Base-by-base conservation (phyloP, 2,888 invertebrate genomes). In the Taenaris catops region DNA sequence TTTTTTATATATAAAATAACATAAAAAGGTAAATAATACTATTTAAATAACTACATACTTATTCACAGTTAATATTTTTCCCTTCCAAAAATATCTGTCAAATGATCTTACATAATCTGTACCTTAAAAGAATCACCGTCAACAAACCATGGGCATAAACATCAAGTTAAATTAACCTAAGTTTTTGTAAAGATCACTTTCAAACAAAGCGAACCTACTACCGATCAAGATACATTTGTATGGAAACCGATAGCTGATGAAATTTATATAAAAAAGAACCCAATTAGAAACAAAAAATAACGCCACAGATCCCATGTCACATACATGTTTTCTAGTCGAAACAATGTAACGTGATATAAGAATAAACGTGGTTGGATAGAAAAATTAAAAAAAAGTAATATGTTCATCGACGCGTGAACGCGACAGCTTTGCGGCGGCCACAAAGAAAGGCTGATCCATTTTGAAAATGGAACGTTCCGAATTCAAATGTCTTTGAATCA, bases 331-430 rank as follows among this genome's bases (percentile, higher is more conserved):
- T 27, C 44, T 38, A 41, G 18, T 28, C 27, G 29, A 48, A 52
- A 47, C 54, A 55, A 53, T 37, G 51, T 49, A 76, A 78, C 54
- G 44, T 51, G 74, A 78, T 64, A 55, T 64, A 31, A 52, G 59
- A 59, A 63, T 52, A 59, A 60, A 63, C 62, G 58, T 55, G 60
- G 69, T 60, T 62, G n/a, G 45, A 50, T 53, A 55, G 60, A 64
- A 64, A 67, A 23, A 31, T 31, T 69, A 66, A 68, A 72, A n/a
- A n/a, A 74, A 70, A 63, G 48, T 48, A 40, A 42, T 27, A 58
- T 62, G 64, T 55, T 56, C 73, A 62, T 62, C 72, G 70, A 60
- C 63, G 76, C 75, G 76, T 69, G 63, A 69, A 67, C 58, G 54
- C 63, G 64, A 69, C 69, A 66, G 66, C 55, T 55, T n/a, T 53